Base-by-base conservation (phyloP, 2,888 invertebrate genomes). In the Abscondita cerata region DNA sequence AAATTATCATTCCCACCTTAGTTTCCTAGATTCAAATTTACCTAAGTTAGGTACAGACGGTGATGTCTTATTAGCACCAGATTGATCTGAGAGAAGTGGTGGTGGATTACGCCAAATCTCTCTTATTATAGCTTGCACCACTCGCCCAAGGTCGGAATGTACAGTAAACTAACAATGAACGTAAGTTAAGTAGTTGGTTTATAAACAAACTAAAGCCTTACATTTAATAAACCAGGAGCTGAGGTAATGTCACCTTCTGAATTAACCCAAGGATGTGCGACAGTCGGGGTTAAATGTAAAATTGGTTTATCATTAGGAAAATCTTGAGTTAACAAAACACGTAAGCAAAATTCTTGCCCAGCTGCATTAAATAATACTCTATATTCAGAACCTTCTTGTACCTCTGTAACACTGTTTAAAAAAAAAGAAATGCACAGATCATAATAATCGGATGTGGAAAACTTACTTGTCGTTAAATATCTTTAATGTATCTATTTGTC, bases 401-500 rank as follows among this genome's bases (percentile, higher is more conserved):
- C 80, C 82, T 91, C 91, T 18, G 85, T 80, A 16, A 93, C 93
- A 82, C 88, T 89, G 74, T 48, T n/a, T n/a, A 34, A 46, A 16
- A 19, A 18, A 52, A 31, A 61, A 44, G 47, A 53, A 48, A 50
- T n/a, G 19, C 59, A 15, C n/a, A 8, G 25, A 12, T 8, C 11
- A 19, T 18, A 9, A 36, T n/a, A 9, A 8, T 1, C 8, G 8
- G 6, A 15, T 13, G 13, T 6, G 44, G n/a, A 6, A 19, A 12
- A 75, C 84, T 83, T 81, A 89, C 88, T 92, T 88, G 71, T 90
- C 92, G 77, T 93, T 93, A 76, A 92, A 93, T 70, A 92, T 86
- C 82, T 92, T 92, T 68, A 93, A 78, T 3, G 92, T 92, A 75
- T 91, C 90, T 68, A 92, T 92, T 82, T 93, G 92, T 20, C 88